Conservation (phyloP, 1,140 invertebrate genomes). For the Mycetomoellerius zeteki region DNA sequence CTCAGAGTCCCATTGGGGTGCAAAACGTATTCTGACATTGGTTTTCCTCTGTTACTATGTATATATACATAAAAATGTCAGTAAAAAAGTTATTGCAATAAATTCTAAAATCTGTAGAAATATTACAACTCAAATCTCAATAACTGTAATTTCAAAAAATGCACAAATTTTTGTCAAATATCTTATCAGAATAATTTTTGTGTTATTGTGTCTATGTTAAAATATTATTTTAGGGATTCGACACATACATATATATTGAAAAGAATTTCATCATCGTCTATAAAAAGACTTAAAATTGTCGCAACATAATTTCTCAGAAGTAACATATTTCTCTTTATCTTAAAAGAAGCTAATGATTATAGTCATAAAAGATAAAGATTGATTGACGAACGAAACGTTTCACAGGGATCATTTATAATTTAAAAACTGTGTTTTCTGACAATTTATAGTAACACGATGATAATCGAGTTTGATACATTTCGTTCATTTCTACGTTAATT, state of each 20-base stretch:
- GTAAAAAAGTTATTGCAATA: not conserved
- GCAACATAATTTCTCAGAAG: not conserved
- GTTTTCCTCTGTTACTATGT: not conserved
- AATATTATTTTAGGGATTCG: not conserved
- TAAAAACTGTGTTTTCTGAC: not conserved
- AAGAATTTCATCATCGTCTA: not conserved
- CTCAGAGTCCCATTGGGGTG: slow-evolving; percentile 9
- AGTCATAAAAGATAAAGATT: not conserved
- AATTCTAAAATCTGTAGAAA: not conserved
- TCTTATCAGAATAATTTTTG: not conserved
- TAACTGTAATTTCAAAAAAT: not conserved
- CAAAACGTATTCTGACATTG: slow-evolving; percentile 38
- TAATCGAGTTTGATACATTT: slow-evolving; percentile 7
- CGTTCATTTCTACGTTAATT: slow-evolving; percentile 9
- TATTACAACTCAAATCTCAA: not conserved
- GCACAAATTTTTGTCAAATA: not conserved
- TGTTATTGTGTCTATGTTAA: not conserved
- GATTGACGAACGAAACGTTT: not conserved
- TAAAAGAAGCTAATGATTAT: not conserved
- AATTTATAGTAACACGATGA: slow-evolving; percentile 18
- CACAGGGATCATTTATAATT: not conserved
- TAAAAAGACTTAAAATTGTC: not conserved
- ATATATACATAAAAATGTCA: not conserved
- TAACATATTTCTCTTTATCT: not conserved
- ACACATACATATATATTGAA: not conserved